Evolutionary conservation across 2,888 invertebrate species (phyloP), one percentile per base, ranked within the genome.

Genomic region (Neoitamus cyanurus): DNA sequence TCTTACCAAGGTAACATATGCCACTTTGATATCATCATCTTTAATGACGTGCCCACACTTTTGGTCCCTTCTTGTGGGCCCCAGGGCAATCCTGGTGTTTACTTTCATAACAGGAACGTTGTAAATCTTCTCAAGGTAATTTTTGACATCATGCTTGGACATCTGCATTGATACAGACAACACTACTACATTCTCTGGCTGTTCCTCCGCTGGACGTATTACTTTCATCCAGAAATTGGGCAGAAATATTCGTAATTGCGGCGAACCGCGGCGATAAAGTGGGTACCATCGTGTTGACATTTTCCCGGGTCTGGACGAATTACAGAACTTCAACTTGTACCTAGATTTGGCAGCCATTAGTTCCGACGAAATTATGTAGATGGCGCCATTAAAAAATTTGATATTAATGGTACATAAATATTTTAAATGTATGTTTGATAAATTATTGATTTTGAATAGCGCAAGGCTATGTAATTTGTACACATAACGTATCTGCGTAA

Each of bases 171-270:
- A 97, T 88, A 97, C 97, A 78, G 96, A 93, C 91, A 99, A 99
- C 83, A 95, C 94, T 0, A 98, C 96, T 58, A 95, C 91, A 92
- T 99, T 97, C 73, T 94, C 93, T 2, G 97, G 96, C 87, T 95
- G 94, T 37, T 93, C 93, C 25, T 92, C 91, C 3, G 90, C 88
- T 0, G 97, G 95, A 83, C 94, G 93, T 0, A 99, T 94, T 20
- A 99, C 89, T 92, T 98, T 99, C 95, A 99, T 94, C 97, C 98
- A 99, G 92, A 99, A 99, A 90, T 99, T 97, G 0, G 99, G 99
- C 37, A 99, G 92, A 91, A 97, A 98, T 9, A 99, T 93, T 85
- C 99, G 92, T 37, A 97, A 92, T 89, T 99, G 99, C n/a, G 99
- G 99, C 90, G 97, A 97, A 13, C 99, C 99, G 90, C 94, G 94